Percentiles rank a stretch among this genome's conserved stretches.
Evolutionary conservation across 2,113 vertebrate species (phyloP).

Genomic region (Mystacornis crossleyi): DNA sequence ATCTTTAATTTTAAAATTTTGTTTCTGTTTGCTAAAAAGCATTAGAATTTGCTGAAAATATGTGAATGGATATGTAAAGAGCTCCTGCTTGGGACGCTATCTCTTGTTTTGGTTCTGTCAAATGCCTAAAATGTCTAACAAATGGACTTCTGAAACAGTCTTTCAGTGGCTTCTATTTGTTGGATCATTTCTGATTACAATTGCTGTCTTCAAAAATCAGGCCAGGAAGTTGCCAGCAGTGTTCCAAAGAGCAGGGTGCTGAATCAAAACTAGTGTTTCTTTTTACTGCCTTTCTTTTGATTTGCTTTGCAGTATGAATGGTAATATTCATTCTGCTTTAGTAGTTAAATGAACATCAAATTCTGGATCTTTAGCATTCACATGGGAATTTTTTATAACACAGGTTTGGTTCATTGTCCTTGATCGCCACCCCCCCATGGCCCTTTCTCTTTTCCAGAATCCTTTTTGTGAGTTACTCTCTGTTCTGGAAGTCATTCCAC

Average conservation of each 20-base stretch:
- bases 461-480: neutral
- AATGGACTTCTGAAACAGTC: neutral
- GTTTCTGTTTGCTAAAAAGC: neutral
- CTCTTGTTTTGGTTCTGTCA: neutral
- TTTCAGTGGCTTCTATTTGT: neutral
- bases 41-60: neutral
- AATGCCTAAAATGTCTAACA: neutral
- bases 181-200: neutral
- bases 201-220: neutral
- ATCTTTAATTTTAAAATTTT: neutral
- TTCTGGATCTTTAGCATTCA: neutral
- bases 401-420: neutral
- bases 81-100: neutral
- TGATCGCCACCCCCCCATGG: accelerated
- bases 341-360: neutral
- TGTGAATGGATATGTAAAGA: neutral
- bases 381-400: neutral
- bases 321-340: neutral
- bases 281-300: neutral
- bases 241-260: neutral
- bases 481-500: neutral
- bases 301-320: neutral
- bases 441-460: neutral
- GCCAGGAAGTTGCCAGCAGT: neutral
- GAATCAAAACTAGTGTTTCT: neutral